Evolutionary conservation across 1,140 invertebrate genomes (phyloP), one percentile per base, ranked within the genome.

Genomic region (Augochlora pura): DNA sequence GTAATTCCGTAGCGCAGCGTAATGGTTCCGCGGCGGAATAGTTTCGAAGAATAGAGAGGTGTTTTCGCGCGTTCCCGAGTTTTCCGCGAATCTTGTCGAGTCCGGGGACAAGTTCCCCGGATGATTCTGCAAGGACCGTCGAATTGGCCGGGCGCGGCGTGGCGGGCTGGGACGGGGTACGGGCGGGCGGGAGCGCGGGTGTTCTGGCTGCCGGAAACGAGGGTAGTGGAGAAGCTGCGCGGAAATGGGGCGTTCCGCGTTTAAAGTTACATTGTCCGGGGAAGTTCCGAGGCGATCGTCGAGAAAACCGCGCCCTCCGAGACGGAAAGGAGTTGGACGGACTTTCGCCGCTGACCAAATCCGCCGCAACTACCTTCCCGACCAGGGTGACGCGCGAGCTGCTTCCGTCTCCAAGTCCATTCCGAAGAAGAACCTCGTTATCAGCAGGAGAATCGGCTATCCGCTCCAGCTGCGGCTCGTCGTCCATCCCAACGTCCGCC

Each of bases 281-380:
- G n/a, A 67, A 81, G 67, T 75, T 73, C 38, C 38, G 60, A 23
- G 81, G 81, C 76, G 83, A 82, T 84, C 77, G 89, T 80, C 72
- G 86, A 86, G 81, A 82, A 79, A 79, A 80, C 75, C 88, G 84
- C 87, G 86, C 84, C 64, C 86, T 77, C 87, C 89, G 46, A 93
- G 92, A 93, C 94, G 94, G 94, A 94, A 94, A 94, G 93, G 93
- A 94, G 94, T 94, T 94, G 94, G 94, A 94, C 94, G 94, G 94
- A 95, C 93, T 94, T 91, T 81, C 84, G 86, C 86, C 76, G 78
- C 90, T 85, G 82, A 83, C 89, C 86, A 91, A 94, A 94, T 95
- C 94, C 94, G 94, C 94, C 94, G 94, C 94, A 94, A 94, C 94
- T 94, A 94, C 94, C 94, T 94, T 95, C 94, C 94, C 94, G 94